Base-by-base conservation (phyloP, 2,888 invertebrate species). In the Pachymerium ferrugineum region DNA sequence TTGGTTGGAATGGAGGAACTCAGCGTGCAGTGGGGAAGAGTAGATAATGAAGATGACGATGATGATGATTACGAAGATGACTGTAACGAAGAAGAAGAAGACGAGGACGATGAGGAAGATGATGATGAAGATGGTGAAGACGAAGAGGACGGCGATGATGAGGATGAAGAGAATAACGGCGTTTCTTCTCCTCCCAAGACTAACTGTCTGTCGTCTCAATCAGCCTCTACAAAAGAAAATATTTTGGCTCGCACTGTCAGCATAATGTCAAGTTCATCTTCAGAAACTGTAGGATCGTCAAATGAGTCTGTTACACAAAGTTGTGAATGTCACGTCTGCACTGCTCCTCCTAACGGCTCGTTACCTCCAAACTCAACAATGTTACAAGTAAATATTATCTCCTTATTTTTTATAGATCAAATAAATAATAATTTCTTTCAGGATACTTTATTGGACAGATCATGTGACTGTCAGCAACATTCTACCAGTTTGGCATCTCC, bases 401-500 rank as follows among this genome's bases (percentile, higher is more conserved):
- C n/a, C n/a, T n/a, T n/a, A n/a, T 38, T 38, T 67, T 25, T 4
- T 4, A 6, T 6, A 70, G 6, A 14, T 70, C 10, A 30, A 28
- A 5, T 31, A 14, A 19, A 35, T 38, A 4, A 12, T 35, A 14
- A 16, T 38, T 71, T 22, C 5, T 25, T 38, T 38, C 67, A 73
- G 68, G 73, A 73, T 68, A 30, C 28, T 54, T 8, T 29, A 28
- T 29, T 33, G 72, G 75, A 74, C 16, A 54, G 47, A 19, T 72
- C 75, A 2, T 76, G 76, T 68, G 76, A 82, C 78, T 82, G 82
- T 81, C 76, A 79, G 78, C 74, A 80, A 79, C 76, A 80, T 79
- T 73, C 76, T 79, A 72, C 79, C 79, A 10, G 78, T 47, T 76
- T 47, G 75, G 79, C 74, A 12, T 28, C 74, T 8, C 30, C 72